Evolutionary conservation across 2,888 invertebrate genomes (phyloP).

Genomic region (Agrochola circellaris): DNA sequence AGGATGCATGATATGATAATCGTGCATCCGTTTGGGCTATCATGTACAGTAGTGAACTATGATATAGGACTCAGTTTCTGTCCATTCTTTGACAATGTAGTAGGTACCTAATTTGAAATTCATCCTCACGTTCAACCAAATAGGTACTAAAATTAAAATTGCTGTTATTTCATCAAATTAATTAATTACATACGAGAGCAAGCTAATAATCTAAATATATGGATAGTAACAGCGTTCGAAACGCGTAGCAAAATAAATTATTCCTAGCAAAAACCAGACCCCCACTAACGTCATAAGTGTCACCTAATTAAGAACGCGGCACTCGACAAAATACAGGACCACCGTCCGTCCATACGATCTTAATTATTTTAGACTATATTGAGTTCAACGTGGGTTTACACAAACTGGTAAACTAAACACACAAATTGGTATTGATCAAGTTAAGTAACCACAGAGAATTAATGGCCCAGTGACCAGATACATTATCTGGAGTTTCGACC

Average conservation of each 20-base stretch:
- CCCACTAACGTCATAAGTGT: slow-evolving; percentile 52
- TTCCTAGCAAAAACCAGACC: slow-evolving; percentile 50
- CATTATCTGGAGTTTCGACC: slow-evolving; percentile 87
- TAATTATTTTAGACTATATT: slow-evolving; percentile 70
- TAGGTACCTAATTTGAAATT: not conserved
- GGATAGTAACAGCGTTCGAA: not conserved
- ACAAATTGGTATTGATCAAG: slow-evolving; percentile 85
- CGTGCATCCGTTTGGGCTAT: slow-evolving; percentile 33
- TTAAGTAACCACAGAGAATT: slow-evolving; percentile 87
- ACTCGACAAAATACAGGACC: slow-evolving; percentile 44
- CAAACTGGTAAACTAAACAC: slow-evolving; percentile 68
- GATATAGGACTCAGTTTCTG: not conserved
- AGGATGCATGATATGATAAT: slow-evolving; percentile 8
- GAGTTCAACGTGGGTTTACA: slow-evolving; percentile 54
- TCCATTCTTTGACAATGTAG: not conserved
- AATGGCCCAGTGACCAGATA: slow-evolving; percentile 87
- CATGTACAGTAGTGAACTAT: not conserved
- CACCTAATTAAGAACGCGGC: slow-evolving; percentile 46
- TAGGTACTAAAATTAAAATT: no score
- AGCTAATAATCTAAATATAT: not conserved
- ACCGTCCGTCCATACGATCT: slow-evolving; percentile 44
- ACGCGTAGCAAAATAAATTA: slow-evolving; percentile 28
- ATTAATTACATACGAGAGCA: not conserved
- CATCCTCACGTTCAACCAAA: not conserved
- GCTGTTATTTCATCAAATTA: no score